phyloP scores from a whole-genome alignment of 2,888 invertebrate species.

The Hedya salicella region DNA sequence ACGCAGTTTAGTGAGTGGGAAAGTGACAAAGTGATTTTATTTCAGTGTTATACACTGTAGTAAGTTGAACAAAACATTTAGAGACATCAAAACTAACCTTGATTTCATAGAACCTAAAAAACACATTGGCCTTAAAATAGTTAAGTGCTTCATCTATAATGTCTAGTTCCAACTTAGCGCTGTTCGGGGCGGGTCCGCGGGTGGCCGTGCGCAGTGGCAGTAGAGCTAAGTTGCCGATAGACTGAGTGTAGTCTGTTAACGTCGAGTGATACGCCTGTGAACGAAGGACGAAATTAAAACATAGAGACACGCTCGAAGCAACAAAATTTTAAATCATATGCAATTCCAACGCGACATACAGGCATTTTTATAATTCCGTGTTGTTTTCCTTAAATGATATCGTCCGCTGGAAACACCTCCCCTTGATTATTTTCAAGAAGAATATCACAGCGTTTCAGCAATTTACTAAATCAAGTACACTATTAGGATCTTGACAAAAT shows the following conservation, averaged over 20 bases:
- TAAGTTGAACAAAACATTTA: no score
- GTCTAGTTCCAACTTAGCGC: slow-evolving; percentile 89
- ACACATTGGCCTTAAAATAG: slow-evolving; percentile 99
- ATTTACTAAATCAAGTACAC: neutral
- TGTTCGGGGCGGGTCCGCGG: slow-evolving; percentile 95
- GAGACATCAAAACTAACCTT: slow-evolving; percentile 86
- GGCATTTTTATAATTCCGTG: slow-evolving; percentile 53
- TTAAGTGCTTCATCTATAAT: slow-evolving; percentile 98
- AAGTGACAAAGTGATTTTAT: no score
- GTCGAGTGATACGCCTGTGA: slow-evolving; percentile 98
- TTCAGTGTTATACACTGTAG: no score
- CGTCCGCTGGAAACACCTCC: neutral
- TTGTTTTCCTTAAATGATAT: slow-evolving; percentile 5
- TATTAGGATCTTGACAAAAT: neutral
- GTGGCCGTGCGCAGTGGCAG: slow-evolving; percentile 95
- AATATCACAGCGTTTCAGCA: neutral
- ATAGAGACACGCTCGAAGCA: neutral
- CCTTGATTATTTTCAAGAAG: neutral
- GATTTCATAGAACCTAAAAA: slow-evolving; percentile 99
- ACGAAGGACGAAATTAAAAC: slow-evolving; percentile 10
- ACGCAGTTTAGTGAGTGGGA: no score
- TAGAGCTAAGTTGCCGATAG: slow-evolving; percentile 96
- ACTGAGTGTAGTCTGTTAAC: slow-evolving; percentile 89
- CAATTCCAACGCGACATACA: slow-evolving; percentile 49
- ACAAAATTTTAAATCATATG: slow-evolving; percentile 1